phyloP scores from a whole-genome alignment of 1,140 invertebrate species.

The Lysiphlebus fabarum region DNA sequence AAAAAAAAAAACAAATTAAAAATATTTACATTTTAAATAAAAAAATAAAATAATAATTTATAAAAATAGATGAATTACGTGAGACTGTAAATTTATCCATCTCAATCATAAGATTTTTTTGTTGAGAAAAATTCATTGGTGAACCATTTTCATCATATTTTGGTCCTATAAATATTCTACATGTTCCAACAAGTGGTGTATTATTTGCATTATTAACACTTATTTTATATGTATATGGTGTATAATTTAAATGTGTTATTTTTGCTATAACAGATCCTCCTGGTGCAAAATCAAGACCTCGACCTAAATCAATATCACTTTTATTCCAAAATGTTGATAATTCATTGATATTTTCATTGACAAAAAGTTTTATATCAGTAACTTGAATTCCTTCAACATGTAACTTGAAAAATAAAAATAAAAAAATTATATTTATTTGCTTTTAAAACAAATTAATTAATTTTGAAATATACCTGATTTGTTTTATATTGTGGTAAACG shows the following conservation, averaged over 20 bases:
- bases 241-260: constrained; percentile 73
- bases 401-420: too few relatives aligned
- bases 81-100: constrained; percentile 70
- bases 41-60: background rate
- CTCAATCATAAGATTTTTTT: constrained; percentile 71
- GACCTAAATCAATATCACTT: constrained; percentile 68
- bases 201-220: constrained; percentile 63
- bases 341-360: constrained; percentile 53
- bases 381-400: constrained; percentile 63
- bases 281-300: constrained; percentile 74
- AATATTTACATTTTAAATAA: too few relatives aligned
- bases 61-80: constrained; percentile 47
- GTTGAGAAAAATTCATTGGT: constrained; percentile 62
- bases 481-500: constrained; percentile 63
- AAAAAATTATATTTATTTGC: too few relatives aligned
- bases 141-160: constrained; percentile 66
- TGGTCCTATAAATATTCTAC: constrained; percentile 75
- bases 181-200: constrained; percentile 52
- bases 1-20: background rate
- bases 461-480: constrained; percentile 56
- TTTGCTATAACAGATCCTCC: constrained; percentile 66
- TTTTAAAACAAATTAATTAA: too few relatives aligned
- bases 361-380: constrained; percentile 52
- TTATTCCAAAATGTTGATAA: constrained; percentile 71
- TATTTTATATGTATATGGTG: constrained; percentile 63